Conservation (phyloP, 2,888 invertebrate species). For the Bombyx huttoni region DNA sequence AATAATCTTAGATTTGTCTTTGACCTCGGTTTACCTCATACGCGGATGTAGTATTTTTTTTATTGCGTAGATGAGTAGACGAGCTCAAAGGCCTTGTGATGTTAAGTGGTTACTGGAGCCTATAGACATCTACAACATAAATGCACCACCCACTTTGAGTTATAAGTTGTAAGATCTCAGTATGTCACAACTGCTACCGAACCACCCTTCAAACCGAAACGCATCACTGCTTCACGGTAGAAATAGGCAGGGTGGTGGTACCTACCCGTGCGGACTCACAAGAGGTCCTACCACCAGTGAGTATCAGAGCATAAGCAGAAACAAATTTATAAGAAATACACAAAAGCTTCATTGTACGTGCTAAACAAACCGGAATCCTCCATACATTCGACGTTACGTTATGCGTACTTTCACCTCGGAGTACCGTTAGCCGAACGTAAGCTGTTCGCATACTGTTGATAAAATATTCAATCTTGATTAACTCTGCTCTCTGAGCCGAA, state of each 20-base stretch:
- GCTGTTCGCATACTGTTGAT: constrained; percentile 13
- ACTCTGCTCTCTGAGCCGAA: constrained; percentile 8
- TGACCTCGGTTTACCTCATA: neutral
- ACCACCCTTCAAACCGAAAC: too few species aligned
- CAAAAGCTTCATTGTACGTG: neutral
- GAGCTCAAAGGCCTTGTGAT: too few species aligned
- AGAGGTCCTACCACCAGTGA: too few species aligned
- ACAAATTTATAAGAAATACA: neutral
- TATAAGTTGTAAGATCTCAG: too few species aligned
- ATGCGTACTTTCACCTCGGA: constrained; percentile 58
- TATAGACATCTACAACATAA: too few species aligned
- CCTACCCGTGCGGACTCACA: too few species aligned
- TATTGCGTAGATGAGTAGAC: too few species aligned
- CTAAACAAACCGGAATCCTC: constrained; percentile 11
- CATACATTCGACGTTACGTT: constrained; percentile 28
- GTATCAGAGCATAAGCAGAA: neutral
- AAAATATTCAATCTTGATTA: constrained; percentile 27
- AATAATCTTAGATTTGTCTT: neutral
- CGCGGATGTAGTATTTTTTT: neutral
- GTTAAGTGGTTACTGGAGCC: too few species aligned
- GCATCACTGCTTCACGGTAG: too few species aligned
- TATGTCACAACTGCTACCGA: too few species aligned
- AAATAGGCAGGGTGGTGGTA: too few species aligned
- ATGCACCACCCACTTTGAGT: too few species aligned
- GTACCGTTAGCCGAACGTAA: constrained; percentile 42